Evolutionary conservation across 2,113 vertebrate genomes (phyloP), one percentile per base, ranked within the genome.

Genomic region (Syngnathoides biaculeatus): DNA sequence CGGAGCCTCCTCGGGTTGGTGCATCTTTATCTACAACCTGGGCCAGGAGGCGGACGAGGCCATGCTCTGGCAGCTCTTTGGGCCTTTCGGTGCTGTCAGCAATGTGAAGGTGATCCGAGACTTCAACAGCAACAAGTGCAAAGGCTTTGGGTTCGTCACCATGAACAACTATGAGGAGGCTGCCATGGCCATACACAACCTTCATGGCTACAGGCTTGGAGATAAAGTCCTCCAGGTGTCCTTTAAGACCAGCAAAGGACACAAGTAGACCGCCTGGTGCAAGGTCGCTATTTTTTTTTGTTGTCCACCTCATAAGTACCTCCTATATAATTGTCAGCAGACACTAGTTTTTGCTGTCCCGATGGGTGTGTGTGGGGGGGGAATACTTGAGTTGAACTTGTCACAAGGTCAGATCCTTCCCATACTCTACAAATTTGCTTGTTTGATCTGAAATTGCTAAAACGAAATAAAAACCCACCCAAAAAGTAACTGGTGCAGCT

Each of bases 81-180:
- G 97, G 73, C 97, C 97, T 2, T 98, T 99, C 64, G 97, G 97
- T 0, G 96, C 97, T 0, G 97, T 99, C 74, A 94, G 94, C 89
- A 98, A 98, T 56, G 97, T 99, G 79, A 99, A 99, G 87, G 95
- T 99, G 87, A 99, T 99, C 85, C 95, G 96, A 68, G 96, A 99
- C 85, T 98, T 99, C 92, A 98, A 95, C 93, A 98, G 95, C 92
- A 99, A 96, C 93, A 99, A 99, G 91, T 98, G 97, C 90, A 97
- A 98, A 95, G 97, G 97, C 75, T 99, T 99, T 79, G 97, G 97
- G 68, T 99, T 99, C 86, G 97, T 99, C 77, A 98, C 96, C 89
- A 99, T 99, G 97, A 94, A 93, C 84, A 99, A 98, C 92, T 99
- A 99, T 84, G 96, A 99, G 91, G 97, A 99, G 88, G 96, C 97